Conservation (phyloP, 2,888 invertebrate genomes). For the Synanthedon myopaeformis region DNA sequence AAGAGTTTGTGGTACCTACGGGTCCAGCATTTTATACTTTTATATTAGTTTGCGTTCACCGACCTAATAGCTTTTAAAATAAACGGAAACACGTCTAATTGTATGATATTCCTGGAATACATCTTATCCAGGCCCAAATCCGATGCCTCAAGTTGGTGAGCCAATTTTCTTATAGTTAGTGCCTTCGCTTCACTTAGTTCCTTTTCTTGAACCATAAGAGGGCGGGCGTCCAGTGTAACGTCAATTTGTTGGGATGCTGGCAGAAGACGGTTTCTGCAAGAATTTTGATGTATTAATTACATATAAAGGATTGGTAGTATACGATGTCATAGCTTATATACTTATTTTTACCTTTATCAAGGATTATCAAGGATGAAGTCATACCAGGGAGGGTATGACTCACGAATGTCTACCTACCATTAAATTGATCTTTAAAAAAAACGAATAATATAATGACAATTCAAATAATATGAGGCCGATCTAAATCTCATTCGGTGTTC, state of each 20-base stretch:
- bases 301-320: too few species aligned
- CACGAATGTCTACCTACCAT: too few species aligned
- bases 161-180: slow-evolving; percentile 74
- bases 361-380: too few species aligned
- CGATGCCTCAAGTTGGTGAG: slow-evolving; percentile 78
- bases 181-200: slow-evolving; percentile 72
- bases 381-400: too few species aligned
- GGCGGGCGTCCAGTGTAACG: slow-evolving; percentile 76
- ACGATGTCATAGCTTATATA: too few species aligned
- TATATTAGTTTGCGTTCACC: not conserved
- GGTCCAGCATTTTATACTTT: not conserved
- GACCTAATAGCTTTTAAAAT: slow-evolving; percentile 70
- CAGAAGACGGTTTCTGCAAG: slow-evolving; percentile 66
- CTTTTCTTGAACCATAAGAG: slow-evolving; percentile 71
- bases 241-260: slow-evolving; percentile 73
- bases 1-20: too few species aligned
- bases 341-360: too few species aligned
- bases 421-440: too few species aligned
- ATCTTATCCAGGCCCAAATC: slow-evolving; percentile 73
- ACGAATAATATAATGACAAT: too few species aligned
- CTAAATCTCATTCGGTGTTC: too few species aligned
- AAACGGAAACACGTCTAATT: slow-evolving; percentile 75
- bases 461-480: too few species aligned
- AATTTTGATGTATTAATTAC: not conserved
- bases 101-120: slow-evolving; percentile 74